Evolutionary conservation across 2,113 vertebrate genomes (phyloP).

Genomic region (Urocolius indicus): DNA sequence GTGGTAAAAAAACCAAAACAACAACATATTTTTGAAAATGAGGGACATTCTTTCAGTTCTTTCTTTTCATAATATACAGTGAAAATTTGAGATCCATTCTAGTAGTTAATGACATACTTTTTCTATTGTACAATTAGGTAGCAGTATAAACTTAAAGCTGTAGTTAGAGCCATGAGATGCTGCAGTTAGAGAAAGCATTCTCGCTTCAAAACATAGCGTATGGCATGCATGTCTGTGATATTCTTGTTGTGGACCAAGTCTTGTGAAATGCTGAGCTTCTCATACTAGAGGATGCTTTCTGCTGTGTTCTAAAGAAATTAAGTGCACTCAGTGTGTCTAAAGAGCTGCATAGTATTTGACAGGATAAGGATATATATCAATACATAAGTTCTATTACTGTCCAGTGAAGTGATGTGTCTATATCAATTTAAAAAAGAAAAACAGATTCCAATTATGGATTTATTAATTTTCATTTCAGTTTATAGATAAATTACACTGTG

Average conservation of each 20-base stretch:
- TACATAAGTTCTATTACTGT: not conserved
- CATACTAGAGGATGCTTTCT: not conserved
- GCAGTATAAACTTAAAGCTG: not conserved
- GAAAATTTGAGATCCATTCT: slow-evolving; percentile 9
- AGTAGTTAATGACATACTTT: slow-evolving; percentile 18
- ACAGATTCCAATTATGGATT: not conserved
- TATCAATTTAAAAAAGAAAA: not conserved
- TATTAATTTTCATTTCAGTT: slow-evolving; percentile 20
- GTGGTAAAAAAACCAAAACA: not conserved
- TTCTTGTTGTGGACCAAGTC: not conserved
- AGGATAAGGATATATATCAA: not conserved
- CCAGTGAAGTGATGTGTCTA: not conserved
- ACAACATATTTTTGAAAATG: not conserved
- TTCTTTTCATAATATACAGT: slow-evolving; percentile 2
- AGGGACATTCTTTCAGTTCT: not conserved
- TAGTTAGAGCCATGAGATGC: not conserved
- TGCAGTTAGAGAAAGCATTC: not conserved
- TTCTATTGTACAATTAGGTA: slow-evolving; percentile 9
- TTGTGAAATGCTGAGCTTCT: not conserved
- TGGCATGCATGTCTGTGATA: not conserved
- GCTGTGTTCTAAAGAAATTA: not conserved
- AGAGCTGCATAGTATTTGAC: not conserved
- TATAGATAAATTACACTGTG: not conserved
- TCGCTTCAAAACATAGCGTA: slow-evolving; percentile 6
- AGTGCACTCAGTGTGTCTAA: not conserved